Evolutionary conservation across 2,797 vertebrate genomes (phyloP).

Genomic region (Thunnus albacares): DNA sequence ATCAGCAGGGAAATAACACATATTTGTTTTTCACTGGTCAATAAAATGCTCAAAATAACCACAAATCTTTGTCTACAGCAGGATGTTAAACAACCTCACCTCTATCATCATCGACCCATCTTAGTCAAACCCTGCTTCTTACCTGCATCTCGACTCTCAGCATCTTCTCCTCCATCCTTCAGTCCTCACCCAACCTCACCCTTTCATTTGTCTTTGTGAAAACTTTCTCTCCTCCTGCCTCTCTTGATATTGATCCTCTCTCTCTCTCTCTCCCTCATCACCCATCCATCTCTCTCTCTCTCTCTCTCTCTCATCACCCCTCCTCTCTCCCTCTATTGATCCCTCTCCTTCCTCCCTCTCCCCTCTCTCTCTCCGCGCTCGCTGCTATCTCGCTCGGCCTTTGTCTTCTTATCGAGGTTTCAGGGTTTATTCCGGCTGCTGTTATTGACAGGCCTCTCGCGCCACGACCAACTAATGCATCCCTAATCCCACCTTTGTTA

Average conservation of each 20-base stretch:
- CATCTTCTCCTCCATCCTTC: constrained; percentile 33
- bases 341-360: constrained; percentile 79
- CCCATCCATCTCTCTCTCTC: constrained; percentile 78
- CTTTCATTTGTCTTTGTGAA: constrained; percentile 55
- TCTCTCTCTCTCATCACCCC: constrained; percentile 68
- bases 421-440: constrained; percentile 96
- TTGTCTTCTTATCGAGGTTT: constrained; percentile 99
- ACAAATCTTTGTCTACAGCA: constrained; percentile 7
- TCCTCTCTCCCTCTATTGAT: constrained; percentile 78
- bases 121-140: constrained; percentile 19
- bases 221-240: constrained; percentile 87
- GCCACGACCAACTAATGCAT: constrained; percentile 99
- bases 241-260: constrained; percentile 89
- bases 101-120: constrained; percentile 18
- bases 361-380: constrained; percentile 85
- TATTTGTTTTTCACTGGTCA: neutral
- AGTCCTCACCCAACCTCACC: constrained; percentile 33
- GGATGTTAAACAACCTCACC: constrained; percentile 11
- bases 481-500: constrained; percentile 99
- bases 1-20: too few species aligned
- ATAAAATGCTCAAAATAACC: constrained; percentile 8
- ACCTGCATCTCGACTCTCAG: constrained; percentile 30
- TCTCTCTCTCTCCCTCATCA: constrained; percentile 83
- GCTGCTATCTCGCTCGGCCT: constrained; percentile 90
- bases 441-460: constrained; percentile 98